Evolutionary conservation across 2,113 vertebrate genomes (phyloP), one percentile per base, ranked within the genome.

Genomic region (Brienomyrus brachyistius): DNA sequence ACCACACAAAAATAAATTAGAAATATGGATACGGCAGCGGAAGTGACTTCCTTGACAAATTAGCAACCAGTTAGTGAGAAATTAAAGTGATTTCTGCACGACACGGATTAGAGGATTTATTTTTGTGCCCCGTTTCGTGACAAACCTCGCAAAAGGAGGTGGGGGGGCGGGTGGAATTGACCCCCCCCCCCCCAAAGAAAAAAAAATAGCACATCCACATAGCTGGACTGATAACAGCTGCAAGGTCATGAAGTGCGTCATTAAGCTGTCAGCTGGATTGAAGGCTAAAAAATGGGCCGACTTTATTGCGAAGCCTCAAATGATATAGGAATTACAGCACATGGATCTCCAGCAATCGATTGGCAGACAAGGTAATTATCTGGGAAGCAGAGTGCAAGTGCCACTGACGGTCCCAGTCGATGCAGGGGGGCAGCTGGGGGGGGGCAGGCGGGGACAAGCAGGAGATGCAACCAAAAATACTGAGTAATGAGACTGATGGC

Each of bases 301-400:
- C 95, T 94, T 95, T 95, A 95, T 95, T 93, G 94, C 92, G 3
- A 35, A 89, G 27, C 92, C 91, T 94, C 17, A 86, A 83, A 95
- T 95, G 95, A 94, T 94, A 94, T 94, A 95, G 94, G 94, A 95
- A 95, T 95, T 95, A 95, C 95, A 94, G 94, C 94, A 94, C 95
- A 95, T 95, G 95, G 95, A 95, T 95, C 95, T 95, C 94, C 91
- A 92, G 90, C 83, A 92, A 95, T 95, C 95, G 92, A 95, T 95
- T 93, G 92, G 92, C 40, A 94, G 95, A 95, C 94, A 95, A 95
- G 95, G 94, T 95, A 94, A 95, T 95, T 95, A 95, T 92, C 91
- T 93, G 93, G 92, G 93, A 94, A 92, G 94, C 93, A 93, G 94
- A 95, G 94, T 95, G 94, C 94, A 94, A 94, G 80, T 94, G 94